Percentiles rank a stretch among this genome's conserved stretches.
phyloP scores from a whole-genome alignment of 2,113 vertebrate species.

The Salvator merianae region DNA sequence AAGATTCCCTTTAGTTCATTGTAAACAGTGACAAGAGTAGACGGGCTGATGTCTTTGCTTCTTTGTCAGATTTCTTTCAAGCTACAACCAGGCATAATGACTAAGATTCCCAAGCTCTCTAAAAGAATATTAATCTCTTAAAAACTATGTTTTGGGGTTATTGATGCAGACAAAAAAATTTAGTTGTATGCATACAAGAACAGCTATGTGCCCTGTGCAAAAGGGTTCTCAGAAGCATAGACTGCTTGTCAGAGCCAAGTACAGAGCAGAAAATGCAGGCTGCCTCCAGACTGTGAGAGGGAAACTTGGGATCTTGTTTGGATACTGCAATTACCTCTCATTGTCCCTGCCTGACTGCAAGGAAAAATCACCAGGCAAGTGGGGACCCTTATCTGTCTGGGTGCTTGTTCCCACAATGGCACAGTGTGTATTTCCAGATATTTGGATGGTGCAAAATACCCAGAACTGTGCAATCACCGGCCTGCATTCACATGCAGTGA shows the following conservation, averaged over 20 bases:
- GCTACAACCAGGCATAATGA: background rate
- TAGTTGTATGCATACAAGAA: background rate
- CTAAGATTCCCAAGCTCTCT: background rate
- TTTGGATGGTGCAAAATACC: no score
- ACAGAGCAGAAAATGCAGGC: background rate
- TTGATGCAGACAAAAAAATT: background rate
- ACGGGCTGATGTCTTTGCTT: background rate
- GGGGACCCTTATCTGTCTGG: no score
- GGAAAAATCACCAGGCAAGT: no score
- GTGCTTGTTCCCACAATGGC: no score
- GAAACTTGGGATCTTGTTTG: no score
- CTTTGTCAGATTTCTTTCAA: constrained; percentile 3
- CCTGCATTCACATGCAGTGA: no score
- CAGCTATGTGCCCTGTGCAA: background rate
- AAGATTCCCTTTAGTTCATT: constrained; percentile 8
- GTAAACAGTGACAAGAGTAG: background rate
- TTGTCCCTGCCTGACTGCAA: no score
- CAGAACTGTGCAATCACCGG: no score
- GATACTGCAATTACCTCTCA: no score
- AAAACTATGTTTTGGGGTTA: background rate
- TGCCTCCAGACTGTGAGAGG: no score
- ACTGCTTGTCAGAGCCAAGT: background rate
- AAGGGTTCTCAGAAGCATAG: background rate
- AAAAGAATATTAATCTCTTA: background rate
- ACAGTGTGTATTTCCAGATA: no score